phyloP scores from a whole-genome alignment of 2,888 invertebrate genomes.

The Odontocolon sp. region DNA sequence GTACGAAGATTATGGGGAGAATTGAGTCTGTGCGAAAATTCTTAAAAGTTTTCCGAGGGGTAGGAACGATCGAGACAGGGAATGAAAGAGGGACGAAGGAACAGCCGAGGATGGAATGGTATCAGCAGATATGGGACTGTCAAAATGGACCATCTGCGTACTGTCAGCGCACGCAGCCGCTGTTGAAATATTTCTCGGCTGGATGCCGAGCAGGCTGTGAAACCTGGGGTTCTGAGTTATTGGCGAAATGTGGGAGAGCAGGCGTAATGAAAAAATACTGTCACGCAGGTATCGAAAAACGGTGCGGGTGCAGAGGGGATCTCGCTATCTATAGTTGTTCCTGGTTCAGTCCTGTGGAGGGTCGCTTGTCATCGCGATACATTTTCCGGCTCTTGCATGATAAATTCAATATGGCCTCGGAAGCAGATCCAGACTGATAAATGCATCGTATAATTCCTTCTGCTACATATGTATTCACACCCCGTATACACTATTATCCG shows the following conservation, averaged over 20 bases:
- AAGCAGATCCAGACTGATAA: slow-evolving; percentile 60
- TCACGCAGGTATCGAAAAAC: slow-evolving; percentile 62
- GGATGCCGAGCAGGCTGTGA: slow-evolving; percentile 50
- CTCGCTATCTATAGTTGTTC: slow-evolving; percentile 5
- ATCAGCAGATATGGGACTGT: slow-evolving; percentile 62
- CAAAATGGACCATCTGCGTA: slow-evolving; percentile 68
- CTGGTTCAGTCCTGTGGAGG: slow-evolving; percentile 33
- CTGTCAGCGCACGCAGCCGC: slow-evolving; percentile 63
- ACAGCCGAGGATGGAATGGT: slow-evolving; percentile 16
- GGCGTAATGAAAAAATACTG: slow-evolving; percentile 68
- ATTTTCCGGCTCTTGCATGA: slow-evolving; percentile 56
- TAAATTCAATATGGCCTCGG: slow-evolving; percentile 59
- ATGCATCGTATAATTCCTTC: slow-evolving; percentile 57
- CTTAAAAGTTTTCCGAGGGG: slow-evolving; percentile 50
- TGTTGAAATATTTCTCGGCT: slow-evolving; percentile 63
- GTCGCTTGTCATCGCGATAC: slow-evolving; percentile 58
- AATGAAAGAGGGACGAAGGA: slow-evolving; percentile 41
- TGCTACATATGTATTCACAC: slow-evolving; percentile 28
- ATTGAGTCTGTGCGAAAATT: slow-evolving; percentile 38
- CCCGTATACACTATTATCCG: background rate
- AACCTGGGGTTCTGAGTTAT: slow-evolving; percentile 65
- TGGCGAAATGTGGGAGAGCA: slow-evolving; percentile 62
- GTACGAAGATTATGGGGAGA: slow-evolving; percentile 2
- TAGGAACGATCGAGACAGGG: slow-evolving; percentile 53
- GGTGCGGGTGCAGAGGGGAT: too few species aligned